These are phyloP conservation scores for Sanderia malayensis DNA, from an alignment of 30 jellyfish, hydroid and myxozoan genomes.

Conservation along the genomic window DNA sequence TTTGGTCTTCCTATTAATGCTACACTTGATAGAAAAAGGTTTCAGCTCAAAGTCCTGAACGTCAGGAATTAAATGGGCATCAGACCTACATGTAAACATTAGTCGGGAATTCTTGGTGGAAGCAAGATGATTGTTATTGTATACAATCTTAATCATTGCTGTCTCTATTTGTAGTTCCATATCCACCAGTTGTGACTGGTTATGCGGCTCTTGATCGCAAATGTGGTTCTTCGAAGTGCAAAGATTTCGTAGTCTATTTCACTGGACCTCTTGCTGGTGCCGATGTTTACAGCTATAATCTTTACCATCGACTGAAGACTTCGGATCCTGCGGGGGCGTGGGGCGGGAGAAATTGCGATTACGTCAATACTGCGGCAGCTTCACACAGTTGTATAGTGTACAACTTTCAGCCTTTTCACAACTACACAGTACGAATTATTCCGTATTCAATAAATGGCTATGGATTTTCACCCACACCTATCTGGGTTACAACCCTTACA, in stretches of 20 bases:
- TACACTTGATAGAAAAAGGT: too few relatives aligned
- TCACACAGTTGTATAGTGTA: conserved; percentile 5
- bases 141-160: too few relatives aligned
- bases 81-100: too few relatives aligned
- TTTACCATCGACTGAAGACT: conserved; percentile 45
- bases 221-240: background rate
- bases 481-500: conserved; percentile 31
- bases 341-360: conserved; percentile 35
- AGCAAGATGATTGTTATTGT: too few relatives aligned
- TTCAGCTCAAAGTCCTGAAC: too few relatives aligned
- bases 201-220: too few relatives aligned
- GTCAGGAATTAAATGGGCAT: too few relatives aligned
- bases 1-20: too few relatives aligned
- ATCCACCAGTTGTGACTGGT: conserved; percentile 27
- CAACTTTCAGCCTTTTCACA: conserved; percentile 22
- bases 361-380: background rate
- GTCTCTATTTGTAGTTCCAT: conserved; percentile 32
- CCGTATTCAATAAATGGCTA: conserved; percentile 23
- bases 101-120: too few relatives aligned
- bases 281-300: conserved; percentile 6
- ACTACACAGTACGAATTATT: conserved; percentile 38
- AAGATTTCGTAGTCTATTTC: conserved; percentile 1
- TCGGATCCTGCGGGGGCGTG: conserved; percentile 53
- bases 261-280: conserved; percentile 22
- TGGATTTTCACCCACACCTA: conserved; percentile 43